phyloP scores from a whole-genome alignment of 1,140 invertebrate species.

The Diorhabda sublineata region DNA sequence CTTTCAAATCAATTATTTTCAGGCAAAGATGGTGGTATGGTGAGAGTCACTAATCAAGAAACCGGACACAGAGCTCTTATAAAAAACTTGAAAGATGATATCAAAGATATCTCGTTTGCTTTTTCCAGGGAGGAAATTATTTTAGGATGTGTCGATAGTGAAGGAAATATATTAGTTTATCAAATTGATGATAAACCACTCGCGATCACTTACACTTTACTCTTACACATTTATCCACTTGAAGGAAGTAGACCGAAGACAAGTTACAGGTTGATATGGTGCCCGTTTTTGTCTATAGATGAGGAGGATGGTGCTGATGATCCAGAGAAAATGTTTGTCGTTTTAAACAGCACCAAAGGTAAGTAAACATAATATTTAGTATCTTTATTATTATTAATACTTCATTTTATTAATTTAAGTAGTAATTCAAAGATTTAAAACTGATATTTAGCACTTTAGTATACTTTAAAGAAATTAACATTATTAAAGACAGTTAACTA shows the following conservation, averaged over 20 bases:
- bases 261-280: conserved; percentile 81
- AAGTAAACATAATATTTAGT: conserved; percentile 19
- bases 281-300: conserved; percentile 77
- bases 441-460: too few relatives aligned
- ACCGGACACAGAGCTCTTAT: conserved; percentile 72
- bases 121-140: conserved; percentile 71
- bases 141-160: conserved; percentile 81
- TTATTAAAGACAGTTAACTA: too few relatives aligned
- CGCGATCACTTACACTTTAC: conserved; percentile 49
- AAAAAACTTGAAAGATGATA: conserved; percentile 79
- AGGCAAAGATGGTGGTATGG: conserved; percentile 69
- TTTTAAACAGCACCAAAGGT: conserved; percentile 73
- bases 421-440: too few relatives aligned
- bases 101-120: conserved; percentile 87
- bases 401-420: too few relatives aligned
- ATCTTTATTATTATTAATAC: too few relatives aligned
- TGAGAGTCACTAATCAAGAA: conserved; percentile 74
- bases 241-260: conserved; percentile 45
- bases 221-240: conserved; percentile 55
- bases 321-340: conserved; percentile 72
- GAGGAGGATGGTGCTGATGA: conserved; percentile 62
- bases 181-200: conserved; percentile 64
- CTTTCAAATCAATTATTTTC: conserved; percentile 42
- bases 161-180: conserved; percentile 77
- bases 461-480: too few relatives aligned